These are phyloP conservation scores for Drosophila formosana DNA, from an alignment of 2,888 invertebrate genomes.

Conservation along the genomic window DNA sequence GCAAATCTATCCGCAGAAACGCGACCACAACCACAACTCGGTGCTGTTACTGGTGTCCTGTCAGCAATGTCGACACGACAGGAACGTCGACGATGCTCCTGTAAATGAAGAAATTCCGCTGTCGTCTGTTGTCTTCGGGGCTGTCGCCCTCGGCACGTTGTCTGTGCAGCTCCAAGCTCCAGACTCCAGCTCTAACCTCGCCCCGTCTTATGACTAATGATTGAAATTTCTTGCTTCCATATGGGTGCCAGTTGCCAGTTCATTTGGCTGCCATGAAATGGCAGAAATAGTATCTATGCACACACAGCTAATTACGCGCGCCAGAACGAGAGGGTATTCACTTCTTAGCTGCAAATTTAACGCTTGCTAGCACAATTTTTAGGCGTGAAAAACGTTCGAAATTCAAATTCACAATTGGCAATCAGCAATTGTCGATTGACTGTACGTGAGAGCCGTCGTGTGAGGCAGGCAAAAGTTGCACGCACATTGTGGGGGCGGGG, in stretches of 20 bases:
- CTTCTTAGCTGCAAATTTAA: slow-evolving; percentile 32
- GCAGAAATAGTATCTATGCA: slow-evolving; percentile 48
- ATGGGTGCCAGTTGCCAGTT: slow-evolving; percentile 57
- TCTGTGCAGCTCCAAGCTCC: slow-evolving; percentile 6
- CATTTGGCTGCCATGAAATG: slow-evolving; percentile 69
- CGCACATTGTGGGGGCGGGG: slow-evolving; percentile 34
- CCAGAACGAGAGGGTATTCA: neutral
- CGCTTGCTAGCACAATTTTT: slow-evolving; percentile 35
- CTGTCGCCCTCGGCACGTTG: slow-evolving; percentile 46
- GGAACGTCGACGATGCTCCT: slow-evolving; percentile 53
- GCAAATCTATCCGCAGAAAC: slow-evolving; percentile 69
- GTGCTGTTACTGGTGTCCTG: slow-evolving; percentile 46
- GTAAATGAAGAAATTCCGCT: slow-evolving; percentile 79
- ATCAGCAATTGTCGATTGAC: slow-evolving; percentile 68
- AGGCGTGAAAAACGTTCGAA: slow-evolving; percentile 23
- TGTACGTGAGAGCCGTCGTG: slow-evolving; percentile 70
- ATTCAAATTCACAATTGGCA: slow-evolving; percentile 51
- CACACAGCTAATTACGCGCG: slow-evolving; percentile 35
- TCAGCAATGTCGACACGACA: slow-evolving; percentile 69
- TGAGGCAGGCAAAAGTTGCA: slow-evolving; percentile 61
- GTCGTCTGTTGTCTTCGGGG: slow-evolving; percentile 63
- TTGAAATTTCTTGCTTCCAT: slow-evolving; percentile 68
- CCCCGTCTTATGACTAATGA: slow-evolving; percentile 72
- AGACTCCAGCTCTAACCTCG: neutral
- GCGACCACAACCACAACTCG: slow-evolving; percentile 77